Conservation (phyloP, 2,797 vertebrate genomes). For the Oryzias sinensis region DNA sequence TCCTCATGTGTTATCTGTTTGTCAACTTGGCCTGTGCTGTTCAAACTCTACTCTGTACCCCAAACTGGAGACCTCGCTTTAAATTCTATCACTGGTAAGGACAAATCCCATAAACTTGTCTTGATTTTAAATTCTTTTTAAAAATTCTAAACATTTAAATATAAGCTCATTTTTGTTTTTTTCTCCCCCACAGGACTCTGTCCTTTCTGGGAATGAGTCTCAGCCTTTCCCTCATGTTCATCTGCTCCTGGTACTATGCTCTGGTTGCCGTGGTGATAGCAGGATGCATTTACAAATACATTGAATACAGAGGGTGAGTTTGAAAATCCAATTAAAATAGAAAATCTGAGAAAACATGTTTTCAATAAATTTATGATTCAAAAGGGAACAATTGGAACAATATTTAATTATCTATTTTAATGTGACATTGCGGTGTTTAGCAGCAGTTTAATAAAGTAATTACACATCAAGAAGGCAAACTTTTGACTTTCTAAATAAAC, state of each 20-base stretch:
- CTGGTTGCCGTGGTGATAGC: slow-evolving; percentile 89
- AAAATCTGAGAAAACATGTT: too few species aligned
- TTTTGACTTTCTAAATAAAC: not conserved
- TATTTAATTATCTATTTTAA: too few species aligned
- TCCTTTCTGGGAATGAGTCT: slow-evolving; percentile 97
- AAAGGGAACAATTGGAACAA: too few species aligned
- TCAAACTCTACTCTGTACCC: slow-evolving; percentile 89
- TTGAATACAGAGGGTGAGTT: slow-evolving; percentile 95
- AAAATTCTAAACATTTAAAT: too few species aligned
- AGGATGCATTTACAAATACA: slow-evolving; percentile 96
- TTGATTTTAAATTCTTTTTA: too few species aligned
- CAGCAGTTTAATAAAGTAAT: too few species aligned
- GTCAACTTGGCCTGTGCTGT: slow-evolving; percentile 95
- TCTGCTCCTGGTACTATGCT: slow-evolving; percentile 95
- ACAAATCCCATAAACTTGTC: not conserved
- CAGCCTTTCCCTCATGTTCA: slow-evolving; percentile 94
- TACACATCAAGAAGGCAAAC: not conserved
- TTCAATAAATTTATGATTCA: too few species aligned
- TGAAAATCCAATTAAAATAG: not conserved
- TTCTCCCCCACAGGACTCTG: slow-evolving; percentile 79
- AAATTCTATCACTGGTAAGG: slow-evolving; percentile 91
- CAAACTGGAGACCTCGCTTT: slow-evolving; percentile 96
- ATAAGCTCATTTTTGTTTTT: not conserved
- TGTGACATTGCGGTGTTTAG: too few species aligned
- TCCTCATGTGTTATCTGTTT: slow-evolving; percentile 97